A percentile compares a stretch with the other conserved stretches of the same genome.
phyloP scores from a whole-genome alignment of 2,797 vertebrate species.

The Hemitrygon akajei region DNA sequence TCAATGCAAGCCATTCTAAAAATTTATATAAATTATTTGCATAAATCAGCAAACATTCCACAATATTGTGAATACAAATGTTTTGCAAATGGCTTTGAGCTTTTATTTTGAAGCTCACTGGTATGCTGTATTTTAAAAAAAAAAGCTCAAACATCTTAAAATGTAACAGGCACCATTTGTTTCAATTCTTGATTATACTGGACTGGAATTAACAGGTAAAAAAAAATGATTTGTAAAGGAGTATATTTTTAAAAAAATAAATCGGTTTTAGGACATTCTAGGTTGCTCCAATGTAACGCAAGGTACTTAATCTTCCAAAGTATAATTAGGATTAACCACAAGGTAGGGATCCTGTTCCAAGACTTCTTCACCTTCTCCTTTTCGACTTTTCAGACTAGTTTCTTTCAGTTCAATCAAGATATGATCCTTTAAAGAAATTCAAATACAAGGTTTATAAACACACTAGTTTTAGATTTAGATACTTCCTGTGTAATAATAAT shows the following conservation, averaged over 20 bases:
- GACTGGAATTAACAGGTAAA: neutral
- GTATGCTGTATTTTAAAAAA: neutral
- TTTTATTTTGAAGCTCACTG: neutral
- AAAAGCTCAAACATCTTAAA: neutral
- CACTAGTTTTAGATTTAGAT: neutral
- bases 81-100: neutral
- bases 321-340: conserved; percentile 95
- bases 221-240: neutral
- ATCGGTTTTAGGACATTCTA: neutral
- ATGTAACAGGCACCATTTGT: neutral
- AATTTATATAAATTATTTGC: neutral
- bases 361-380: conserved; percentile 53
- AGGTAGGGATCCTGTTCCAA: conserved; percentile 73
- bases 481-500: neutral
- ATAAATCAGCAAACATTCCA: neutral
- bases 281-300: neutral
- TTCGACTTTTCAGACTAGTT: conserved; percentile 71
- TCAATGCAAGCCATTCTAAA: neutral
- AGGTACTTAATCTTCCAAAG: conserved; percentile 74
- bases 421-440: conserved; percentile 69
- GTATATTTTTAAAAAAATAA: neutral
- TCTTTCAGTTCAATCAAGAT: conserved; percentile 89
- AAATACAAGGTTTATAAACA: neutral
- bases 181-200: neutral
- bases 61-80: neutral